Evolutionary conservation across 1,140 invertebrate genomes (phyloP).

Genomic region (Drosophila miranda): DNA sequence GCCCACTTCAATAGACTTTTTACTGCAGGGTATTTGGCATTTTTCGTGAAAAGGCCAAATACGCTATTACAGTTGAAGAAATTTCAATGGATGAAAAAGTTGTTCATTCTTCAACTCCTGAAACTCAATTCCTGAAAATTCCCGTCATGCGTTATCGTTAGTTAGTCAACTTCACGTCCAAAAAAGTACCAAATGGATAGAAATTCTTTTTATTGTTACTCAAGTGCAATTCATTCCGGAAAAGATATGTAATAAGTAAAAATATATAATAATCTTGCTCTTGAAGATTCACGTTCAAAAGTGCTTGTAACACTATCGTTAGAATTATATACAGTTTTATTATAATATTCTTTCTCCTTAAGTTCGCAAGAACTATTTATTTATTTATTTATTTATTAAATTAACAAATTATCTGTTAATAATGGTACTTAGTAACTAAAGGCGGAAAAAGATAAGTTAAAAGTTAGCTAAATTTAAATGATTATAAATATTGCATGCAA

Average conservation of each 20-base stretch:
- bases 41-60: conserved; percentile 45
- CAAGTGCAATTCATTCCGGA: conserved; percentile 22
- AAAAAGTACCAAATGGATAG: conserved; percentile 28
- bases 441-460: too few relatives aligned
- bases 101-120: conserved; percentile 20
- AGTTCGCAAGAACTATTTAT: too few relatives aligned
- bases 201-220: conserved; percentile 12
- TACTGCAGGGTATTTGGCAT: conserved; percentile 56
- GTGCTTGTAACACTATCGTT: too few relatives aligned
- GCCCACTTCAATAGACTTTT: conserved; percentile 37
- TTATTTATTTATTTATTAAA: too few relatives aligned
- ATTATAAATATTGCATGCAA: too few relatives aligned
- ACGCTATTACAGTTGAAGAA: conserved; percentile 54
- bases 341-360: too few relatives aligned
- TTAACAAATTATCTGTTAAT: too few relatives aligned
- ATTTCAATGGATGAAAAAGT: conserved; percentile 62
- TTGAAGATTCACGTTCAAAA: too few relatives aligned
- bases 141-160: conserved; percentile 58
- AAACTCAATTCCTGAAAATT: conserved; percentile 43
- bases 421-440: too few relatives aligned
- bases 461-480: too few relatives aligned
- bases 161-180: conserved; percentile 51
- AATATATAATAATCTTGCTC: too few relatives aligned
- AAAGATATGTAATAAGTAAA: conserved; percentile 13
- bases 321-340: too few relatives aligned